A percentile compares a stretch with the other conserved stretches of the same genome.
These are phyloP conservation scores for Callipepla squamata DNA, from an alignment of 2,113 vertebrate species.

Conservation along the genomic window DNA sequence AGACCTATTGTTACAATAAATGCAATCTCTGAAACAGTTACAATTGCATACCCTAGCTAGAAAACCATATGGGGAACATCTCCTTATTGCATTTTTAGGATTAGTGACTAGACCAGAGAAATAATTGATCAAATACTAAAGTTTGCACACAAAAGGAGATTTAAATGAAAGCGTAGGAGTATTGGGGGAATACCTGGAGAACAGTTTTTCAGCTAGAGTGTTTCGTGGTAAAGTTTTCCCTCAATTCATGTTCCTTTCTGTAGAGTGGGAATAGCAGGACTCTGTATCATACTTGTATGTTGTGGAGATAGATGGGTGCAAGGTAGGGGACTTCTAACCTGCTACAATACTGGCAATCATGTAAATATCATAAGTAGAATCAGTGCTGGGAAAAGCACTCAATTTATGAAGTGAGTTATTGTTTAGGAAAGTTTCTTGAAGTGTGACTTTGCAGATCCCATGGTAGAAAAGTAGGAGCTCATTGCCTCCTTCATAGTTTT, in stretches of 20 bases:
- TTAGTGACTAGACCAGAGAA: background rate
- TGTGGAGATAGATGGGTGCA: background rate
- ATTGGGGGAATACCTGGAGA: background rate
- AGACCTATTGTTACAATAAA: background rate
- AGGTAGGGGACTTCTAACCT: background rate
- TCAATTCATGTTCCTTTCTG: background rate
- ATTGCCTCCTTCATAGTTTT: slow-evolving; percentile 24
- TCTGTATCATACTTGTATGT: background rate
- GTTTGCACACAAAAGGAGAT: background rate
- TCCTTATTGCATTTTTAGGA: background rate
- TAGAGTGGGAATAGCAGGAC: background rate
- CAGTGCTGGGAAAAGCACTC: background rate
- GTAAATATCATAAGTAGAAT: background rate
- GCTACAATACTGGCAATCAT: background rate
- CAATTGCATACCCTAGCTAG: background rate
- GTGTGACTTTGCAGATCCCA: slow-evolving; percentile 37
- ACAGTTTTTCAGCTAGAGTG: background rate
- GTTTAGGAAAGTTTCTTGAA: slow-evolving; percentile 4
- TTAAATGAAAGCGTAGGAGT: background rate
- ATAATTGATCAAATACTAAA: background rate
- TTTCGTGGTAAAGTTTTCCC: background rate
- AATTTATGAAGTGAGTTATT: background rate
- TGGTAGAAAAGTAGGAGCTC: background rate
- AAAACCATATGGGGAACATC: background rate
- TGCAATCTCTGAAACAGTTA: background rate